Base-by-base conservation (phyloP, 2,888 invertebrate genomes). In the Diarsia mendica region DNA sequence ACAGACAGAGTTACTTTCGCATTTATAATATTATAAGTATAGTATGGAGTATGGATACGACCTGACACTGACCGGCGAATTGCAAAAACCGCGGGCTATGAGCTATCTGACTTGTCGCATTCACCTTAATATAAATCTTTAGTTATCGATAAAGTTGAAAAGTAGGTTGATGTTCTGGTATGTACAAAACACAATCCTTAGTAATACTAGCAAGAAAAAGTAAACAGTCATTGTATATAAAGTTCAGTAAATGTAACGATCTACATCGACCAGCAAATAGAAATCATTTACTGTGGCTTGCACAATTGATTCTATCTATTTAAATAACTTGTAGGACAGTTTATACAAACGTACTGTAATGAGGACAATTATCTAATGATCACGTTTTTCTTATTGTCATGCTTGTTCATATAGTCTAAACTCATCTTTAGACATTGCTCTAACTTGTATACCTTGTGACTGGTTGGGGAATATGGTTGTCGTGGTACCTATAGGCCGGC, bases 141-240 rank as follows among this genome's bases (percentile, higher is more conserved):
- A 39, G 39, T 39, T 39, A 39, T 4, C 39, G 39, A 39, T 39
- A 39, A 39, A 39, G 39, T 39, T 39, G 39, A 39, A 39, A 39
- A 39, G 39, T 39, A 39, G 39, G 8, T 39, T 39, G 39, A 39
- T 39, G 39, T 39, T 39, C 39, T 39, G 39, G 39, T 39, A 2
- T 39, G 39, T 15, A 48, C 13, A 55, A 67, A 64, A 49, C 51
- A 48, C 11, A 48, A 20, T 76, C 44, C 58, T 68, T 63, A 53
- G n/a, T 66, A 66, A 61, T 60, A 75, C 60, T 78, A 74, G 73
- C 58, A 71, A 78, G 78, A 67, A 85, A 84, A 70, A 28, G 70
- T 64, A 75, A 81, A 81, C 60, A 77, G 58, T 48, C 64, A 64
- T 64, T 64, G 20, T 20, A 70, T 67, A 51, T 48, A 53, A 82